Evolutionary conservation across 2,888 invertebrate species (phyloP).

Genomic region (Aquatica leii): DNA sequence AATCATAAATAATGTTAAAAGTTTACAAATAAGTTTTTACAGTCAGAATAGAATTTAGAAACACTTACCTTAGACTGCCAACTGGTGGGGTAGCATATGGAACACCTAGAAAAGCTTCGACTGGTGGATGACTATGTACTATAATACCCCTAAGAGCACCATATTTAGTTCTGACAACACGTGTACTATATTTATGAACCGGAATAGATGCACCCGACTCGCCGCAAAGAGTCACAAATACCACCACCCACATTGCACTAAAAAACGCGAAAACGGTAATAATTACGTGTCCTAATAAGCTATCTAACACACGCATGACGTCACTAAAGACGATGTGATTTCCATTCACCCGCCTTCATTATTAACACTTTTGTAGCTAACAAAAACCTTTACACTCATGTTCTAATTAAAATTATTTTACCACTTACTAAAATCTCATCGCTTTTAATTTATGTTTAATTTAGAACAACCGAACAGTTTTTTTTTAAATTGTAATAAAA

Average conservation of each 20-base stretch:
- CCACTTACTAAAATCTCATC: too few species aligned
- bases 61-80: constrained; percentile 84
- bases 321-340: constrained; percentile 52
- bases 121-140: constrained; percentile 80
- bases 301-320: constrained; percentile 58
- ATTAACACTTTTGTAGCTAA: constrained; percentile 19
- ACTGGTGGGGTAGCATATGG: constrained; percentile 93
- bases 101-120: constrained; percentile 92
- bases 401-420: background rate
- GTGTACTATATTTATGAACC: constrained; percentile 81
- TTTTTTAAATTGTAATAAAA: too few species aligned
- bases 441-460: too few species aligned
- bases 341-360: constrained; percentile 48
- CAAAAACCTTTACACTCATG: constrained; percentile 1
- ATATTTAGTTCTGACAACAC: constrained; percentile 88
- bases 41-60: too few species aligned
- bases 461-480: too few species aligned
- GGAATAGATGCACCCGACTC: constrained; percentile 63
- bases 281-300: constrained; percentile 52
- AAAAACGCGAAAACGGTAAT: constrained; percentile 54
- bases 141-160: constrained; percentile 87
- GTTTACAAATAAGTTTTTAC: too few species aligned
- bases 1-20: too few species aligned
- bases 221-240: constrained; percentile 67
- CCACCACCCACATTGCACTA: constrained; percentile 62